Percentiles rank a stretch among this genome's conserved stretches.
Conservation (phyloP, 2,113 vertebrate genomes). For the Nibea albiflora region DNA sequence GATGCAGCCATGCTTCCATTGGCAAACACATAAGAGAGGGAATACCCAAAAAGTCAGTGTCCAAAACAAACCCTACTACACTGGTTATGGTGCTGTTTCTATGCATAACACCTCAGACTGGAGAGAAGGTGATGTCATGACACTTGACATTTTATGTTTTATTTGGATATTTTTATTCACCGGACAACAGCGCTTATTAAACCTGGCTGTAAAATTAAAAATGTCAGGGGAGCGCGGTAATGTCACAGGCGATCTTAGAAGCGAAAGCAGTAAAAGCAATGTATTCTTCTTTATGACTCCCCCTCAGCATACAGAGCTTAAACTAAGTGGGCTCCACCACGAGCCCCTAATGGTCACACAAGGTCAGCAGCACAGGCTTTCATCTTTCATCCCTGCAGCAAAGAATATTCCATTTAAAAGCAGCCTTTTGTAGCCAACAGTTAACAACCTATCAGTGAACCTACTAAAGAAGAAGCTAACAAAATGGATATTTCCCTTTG, state of each 20-base stretch:
- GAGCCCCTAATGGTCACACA: slow-evolving; percentile 26
- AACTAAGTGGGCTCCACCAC: neutral
- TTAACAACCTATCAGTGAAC: neutral
- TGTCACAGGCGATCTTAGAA: neutral
- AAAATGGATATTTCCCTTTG: too few relatives aligned
- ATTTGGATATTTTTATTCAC: slow-evolving; percentile 3
- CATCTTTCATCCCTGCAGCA: neutral
- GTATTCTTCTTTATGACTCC: slow-evolving; percentile 22
- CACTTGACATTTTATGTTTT: slow-evolving; percentile 13
- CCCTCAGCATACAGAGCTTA: neutral
- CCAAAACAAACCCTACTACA: slow-evolving; percentile 35
- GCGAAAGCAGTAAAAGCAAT: slow-evolving; percentile 5
- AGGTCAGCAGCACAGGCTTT: slow-evolving; percentile 38
- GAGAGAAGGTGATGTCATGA: slow-evolving; percentile 31
- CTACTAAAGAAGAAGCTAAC: neutral
- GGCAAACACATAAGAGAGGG: slow-evolving; percentile 13
- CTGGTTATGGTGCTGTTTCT: slow-evolving; percentile 32
- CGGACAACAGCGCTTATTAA: slow-evolving; percentile 4
- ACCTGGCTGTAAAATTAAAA: slow-evolving; percentile 20
- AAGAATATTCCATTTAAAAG: neutral
- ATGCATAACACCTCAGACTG: slow-evolving; percentile 21
- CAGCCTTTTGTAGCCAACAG: slow-evolving; percentile 2
- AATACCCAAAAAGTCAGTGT: slow-evolving; percentile 20
- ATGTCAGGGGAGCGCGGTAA: slow-evolving; percentile 25
- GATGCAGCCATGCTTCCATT: slow-evolving; percentile 18